Evolutionary conservation across 2,797 vertebrate species (phyloP), one percentile per base, ranked within the genome.

Genomic region (Anguilla pacifica): DNA sequence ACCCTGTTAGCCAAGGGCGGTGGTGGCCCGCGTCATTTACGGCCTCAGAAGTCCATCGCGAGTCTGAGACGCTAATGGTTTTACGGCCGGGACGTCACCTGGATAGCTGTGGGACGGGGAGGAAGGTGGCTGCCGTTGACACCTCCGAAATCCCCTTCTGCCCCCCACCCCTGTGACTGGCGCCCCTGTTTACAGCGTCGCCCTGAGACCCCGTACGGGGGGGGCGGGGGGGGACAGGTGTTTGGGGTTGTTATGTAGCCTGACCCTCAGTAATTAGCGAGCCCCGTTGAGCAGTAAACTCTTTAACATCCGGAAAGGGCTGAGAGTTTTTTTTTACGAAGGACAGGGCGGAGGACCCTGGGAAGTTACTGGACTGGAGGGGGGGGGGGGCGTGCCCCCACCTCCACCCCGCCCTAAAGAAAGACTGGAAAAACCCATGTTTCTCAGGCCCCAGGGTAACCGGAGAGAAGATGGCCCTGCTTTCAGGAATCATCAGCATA

Each of bases 161-260:
- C 74, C 39, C 17, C 74, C 35, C 74, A 35, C 35, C 15, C 49
- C 49, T 85, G 1, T 35, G 22, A 72, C 72, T 81, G 31, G 51
- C 28, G 51, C 6, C 77, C 70, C 19, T 74, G 83, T 89, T 83
- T 87, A 88, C 84, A 64, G 74, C 72, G 6, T 82, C 25, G 61
- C 72, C 55, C 83, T 22, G 83, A 53, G 87, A 85, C 22, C 57
- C 10, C 74, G 82, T 70, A 61, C 39, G 10, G 53, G 86, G 72
- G 35, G 31, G 31, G 0, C 31, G 31, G 31, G 31, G 31, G 31
- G 31, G 89, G 89, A 95, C 97, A 97, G 96, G 97, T 98, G 97
- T 96, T 94, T 95, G 95, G 93, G 95, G 93, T 95, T 95, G 93
- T 94, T 96, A 95, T 96, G 96, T 96, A 97, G 96, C 96, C 95